Conservation (phyloP, 2,113 vertebrate genomes). For the Lamprologus lemairii region DNA sequence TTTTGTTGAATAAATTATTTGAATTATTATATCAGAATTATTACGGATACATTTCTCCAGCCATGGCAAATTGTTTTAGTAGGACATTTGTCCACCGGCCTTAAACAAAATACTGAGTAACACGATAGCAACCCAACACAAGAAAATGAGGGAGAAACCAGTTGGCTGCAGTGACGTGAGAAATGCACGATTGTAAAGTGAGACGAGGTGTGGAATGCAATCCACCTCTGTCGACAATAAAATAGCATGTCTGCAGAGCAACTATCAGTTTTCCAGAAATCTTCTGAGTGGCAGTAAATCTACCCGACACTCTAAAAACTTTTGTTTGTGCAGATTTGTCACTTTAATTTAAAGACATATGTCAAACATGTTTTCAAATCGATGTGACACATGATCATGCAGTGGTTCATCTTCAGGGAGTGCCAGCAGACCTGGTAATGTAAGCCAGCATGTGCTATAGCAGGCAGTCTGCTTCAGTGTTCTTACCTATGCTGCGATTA, state of each 20-base stretch:
- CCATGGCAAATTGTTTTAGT: background rate
- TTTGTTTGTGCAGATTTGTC: background rate
- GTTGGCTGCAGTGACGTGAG: slow-evolving; percentile 25
- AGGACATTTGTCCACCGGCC: background rate
- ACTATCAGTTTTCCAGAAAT: background rate
- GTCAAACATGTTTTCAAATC: background rate
- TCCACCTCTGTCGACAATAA: background rate
- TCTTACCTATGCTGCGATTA: background rate
- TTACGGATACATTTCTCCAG: background rate
- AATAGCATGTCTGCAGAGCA: background rate
- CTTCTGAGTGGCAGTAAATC: background rate
- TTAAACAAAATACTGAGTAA: background rate
- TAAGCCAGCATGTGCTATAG: background rate
- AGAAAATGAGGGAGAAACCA: background rate
- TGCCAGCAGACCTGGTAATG: background rate
- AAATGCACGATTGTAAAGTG: slow-evolving; percentile 41
- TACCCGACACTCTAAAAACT: background rate
- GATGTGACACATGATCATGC: background rate
- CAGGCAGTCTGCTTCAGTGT: background rate
- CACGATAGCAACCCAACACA: background rate
- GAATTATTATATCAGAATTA: background rate
- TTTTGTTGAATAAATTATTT: background rate
- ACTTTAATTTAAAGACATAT: background rate
- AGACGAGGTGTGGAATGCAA: slow-evolving; percentile 39
- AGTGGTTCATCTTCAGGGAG: background rate